Evolutionary conservation across 1,140 invertebrate species (phyloP).

Genomic region (Pseudachorutes palmiensis): DNA sequence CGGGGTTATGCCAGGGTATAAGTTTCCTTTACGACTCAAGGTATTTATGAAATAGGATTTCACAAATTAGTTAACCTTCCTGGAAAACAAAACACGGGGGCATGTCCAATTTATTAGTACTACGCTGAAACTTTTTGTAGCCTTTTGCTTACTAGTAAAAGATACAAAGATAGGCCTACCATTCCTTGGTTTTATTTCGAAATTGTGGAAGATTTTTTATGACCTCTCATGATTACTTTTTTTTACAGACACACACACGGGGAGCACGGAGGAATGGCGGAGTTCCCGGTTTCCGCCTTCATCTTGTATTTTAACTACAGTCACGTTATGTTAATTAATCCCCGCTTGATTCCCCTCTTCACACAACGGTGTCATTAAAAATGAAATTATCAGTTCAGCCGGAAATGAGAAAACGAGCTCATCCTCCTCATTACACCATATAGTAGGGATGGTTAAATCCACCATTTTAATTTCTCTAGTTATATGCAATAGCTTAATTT

Average conservation of each 20-base stretch:
- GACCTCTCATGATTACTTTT: slow-evolving; percentile 11
- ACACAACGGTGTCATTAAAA: background rate
- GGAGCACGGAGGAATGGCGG: background rate
- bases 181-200: background rate
- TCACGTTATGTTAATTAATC: background rate
- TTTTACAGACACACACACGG: background rate
- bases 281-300: background rate
- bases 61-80: background rate
- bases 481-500: no score
- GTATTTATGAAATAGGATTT: background rate
- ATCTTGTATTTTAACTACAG: background rate
- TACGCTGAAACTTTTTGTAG: no score
- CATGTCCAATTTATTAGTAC: no score
- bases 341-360: background rate
- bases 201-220: slow-evolving; percentile 2
- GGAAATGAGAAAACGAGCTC: slow-evolving; percentile 9
- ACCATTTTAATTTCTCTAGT: background rate
- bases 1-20: no score
- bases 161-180: no score
- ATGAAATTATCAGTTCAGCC: background rate
- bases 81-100: no score
- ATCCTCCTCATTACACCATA: no score
- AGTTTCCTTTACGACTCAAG: background rate
- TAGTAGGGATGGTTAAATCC: background rate
- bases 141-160: no score